Evolutionary conservation across 2,797 vertebrate species (phyloP).

Genomic region (Cynodonichthys magdalenae): DNA sequence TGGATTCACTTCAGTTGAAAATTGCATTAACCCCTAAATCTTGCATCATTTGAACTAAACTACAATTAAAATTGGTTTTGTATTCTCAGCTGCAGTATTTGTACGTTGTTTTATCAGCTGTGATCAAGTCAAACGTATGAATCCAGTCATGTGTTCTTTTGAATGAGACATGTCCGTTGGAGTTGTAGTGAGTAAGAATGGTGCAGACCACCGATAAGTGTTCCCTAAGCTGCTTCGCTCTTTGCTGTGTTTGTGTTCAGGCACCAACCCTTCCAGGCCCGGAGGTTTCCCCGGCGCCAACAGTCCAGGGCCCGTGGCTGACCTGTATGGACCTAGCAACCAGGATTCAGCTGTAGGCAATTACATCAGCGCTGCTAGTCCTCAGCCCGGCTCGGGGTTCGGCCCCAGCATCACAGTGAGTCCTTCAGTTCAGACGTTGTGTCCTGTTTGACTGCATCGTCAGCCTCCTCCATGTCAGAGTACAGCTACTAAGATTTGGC

Average conservation of each 20-base stretch:
- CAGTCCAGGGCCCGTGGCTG: slow-evolving; percentile 96
- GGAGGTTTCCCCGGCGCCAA: slow-evolving; percentile 96
- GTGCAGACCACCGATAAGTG: slow-evolving; percentile 7
- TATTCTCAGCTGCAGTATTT: slow-evolving; percentile 1
- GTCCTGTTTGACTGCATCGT: slow-evolving; percentile 17
- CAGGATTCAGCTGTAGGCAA: slow-evolving; percentile 95
- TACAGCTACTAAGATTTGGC: slow-evolving; percentile 37
- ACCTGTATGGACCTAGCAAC: slow-evolving; percentile 94
- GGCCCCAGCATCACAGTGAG: slow-evolving; percentile 95
- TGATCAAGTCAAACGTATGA: slow-evolving; percentile 46
- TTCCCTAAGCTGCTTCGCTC: slow-evolving; percentile 87
- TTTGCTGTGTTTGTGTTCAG: slow-evolving; percentile 88
- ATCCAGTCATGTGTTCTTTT: slow-evolving; percentile 76
- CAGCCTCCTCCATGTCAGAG: slow-evolving; percentile 32
- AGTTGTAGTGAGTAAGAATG: slow-evolving; percentile 14
- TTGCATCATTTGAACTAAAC: slow-evolving; percentile 19
- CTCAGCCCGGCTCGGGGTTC: slow-evolving; percentile 95
- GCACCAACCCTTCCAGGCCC: slow-evolving; percentile 93
- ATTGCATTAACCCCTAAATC: slow-evolving; percentile 20
- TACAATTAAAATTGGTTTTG: slow-evolving; percentile 19
- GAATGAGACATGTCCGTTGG: slow-evolving; percentile 26
- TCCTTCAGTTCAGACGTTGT: slow-evolving; percentile 24
- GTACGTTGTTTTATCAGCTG: slow-evolving; percentile 16
- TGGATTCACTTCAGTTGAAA: slow-evolving; percentile 82
- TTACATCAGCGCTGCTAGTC: slow-evolving; percentile 90